phyloP scores from a whole-genome alignment of 2,113 vertebrate species.

The Butastur rufipennis region DNA sequence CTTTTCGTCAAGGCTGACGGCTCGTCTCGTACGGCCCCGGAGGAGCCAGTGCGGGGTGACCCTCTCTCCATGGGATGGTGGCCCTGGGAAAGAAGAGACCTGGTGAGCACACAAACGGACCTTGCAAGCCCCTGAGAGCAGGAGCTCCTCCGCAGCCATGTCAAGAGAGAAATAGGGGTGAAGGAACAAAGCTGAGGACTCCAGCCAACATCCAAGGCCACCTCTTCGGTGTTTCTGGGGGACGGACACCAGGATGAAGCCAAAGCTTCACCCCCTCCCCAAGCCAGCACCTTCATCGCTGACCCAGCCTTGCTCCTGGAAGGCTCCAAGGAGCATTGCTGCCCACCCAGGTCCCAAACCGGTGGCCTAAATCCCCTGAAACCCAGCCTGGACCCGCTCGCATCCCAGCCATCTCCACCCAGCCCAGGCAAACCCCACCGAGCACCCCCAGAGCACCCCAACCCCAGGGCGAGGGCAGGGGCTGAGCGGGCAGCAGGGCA shows the following conservation, averaged over 20 bases:
- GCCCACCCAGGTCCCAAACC: neutral
- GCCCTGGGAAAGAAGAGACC: neutral
- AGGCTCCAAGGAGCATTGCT: neutral
- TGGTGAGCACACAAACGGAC: accelerated
- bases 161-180: no score
- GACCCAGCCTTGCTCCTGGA: neutral
- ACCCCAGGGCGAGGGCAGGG: neutral
- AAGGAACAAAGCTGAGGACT: neutral
- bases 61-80: neutral
- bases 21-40: neutral
- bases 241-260: accelerated
- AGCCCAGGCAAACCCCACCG: neutral
- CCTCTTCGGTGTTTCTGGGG: neutral
- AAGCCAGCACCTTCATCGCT: accelerated
- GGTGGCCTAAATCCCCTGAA: accelerated
- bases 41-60: constrained; percentile 37
- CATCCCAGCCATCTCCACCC: neutral
- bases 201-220: neutral
- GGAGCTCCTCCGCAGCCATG: neutral
- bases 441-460: neutral
- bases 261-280: neutral
- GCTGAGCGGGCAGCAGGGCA: neutral
- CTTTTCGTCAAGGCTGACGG: neutral
- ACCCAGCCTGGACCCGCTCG: accelerated
- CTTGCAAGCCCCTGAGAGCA: accelerated